These are phyloP conservation scores for Vandiemenella viatica DNA, from an alignment of 2,888 invertebrate genomes.

Conservation along the genomic window DNA sequence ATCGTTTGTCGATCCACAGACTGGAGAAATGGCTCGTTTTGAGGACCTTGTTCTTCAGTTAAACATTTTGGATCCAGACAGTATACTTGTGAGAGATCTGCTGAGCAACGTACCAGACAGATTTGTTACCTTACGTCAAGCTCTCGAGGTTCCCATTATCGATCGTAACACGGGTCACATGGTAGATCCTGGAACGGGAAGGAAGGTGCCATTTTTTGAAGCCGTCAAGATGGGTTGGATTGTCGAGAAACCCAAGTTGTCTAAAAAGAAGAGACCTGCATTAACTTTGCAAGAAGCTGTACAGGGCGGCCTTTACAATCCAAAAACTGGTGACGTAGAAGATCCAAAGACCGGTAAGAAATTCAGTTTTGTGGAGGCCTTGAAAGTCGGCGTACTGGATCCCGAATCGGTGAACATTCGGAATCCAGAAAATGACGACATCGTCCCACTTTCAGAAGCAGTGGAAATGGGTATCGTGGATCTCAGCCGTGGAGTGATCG, in stretches of 20 bases:
- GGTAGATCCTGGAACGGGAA: conserved; percentile 74
- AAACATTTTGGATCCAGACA: conserved; percentile 54
- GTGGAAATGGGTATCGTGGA: conserved; percentile 64
- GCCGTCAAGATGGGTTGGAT: conserved; percentile 69
- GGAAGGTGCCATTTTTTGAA: conserved; percentile 69
- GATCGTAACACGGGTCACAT: conserved; percentile 71
- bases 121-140: conserved; percentile 63
- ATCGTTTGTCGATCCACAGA: conserved; percentile 66
- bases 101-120: conserved; percentile 50
- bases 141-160: conserved; percentile 61
- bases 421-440: conserved; percentile 57
- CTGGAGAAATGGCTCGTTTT: conserved; percentile 60
- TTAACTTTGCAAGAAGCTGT: conserved; percentile 54
- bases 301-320: conserved; percentile 50
- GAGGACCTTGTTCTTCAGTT: conserved; percentile 53
- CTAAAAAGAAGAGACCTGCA: conserved; percentile 27
- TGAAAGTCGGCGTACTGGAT: conserved; percentile 61
- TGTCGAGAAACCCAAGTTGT: conserved; percentile 37
- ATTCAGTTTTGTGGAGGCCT: conserved; percentile 59
- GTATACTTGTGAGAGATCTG: conserved; percentile 60
- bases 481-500: conserved; percentile 52
- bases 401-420: conserved; percentile 58
- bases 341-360: conserved; percentile 42
- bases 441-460: conserved; percentile 65
- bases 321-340: conserved; percentile 46